These are phyloP conservation scores for Aramus guarauna DNA, from an alignment of 2,113 vertebrate species.

Conservation along the genomic window DNA sequence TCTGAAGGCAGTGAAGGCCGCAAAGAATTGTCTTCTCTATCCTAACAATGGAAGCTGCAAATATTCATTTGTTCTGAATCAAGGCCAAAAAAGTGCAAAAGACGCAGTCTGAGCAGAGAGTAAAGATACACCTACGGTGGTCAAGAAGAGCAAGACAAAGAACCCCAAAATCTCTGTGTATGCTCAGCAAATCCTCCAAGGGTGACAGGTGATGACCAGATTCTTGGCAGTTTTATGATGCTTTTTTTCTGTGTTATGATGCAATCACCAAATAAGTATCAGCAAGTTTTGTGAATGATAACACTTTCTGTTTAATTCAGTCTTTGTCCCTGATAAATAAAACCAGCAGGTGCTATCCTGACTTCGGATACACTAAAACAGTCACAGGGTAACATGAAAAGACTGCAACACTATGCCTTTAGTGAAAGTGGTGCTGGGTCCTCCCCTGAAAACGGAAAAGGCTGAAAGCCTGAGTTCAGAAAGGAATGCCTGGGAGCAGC, in stretches of 20 bases:
- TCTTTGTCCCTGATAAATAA: not conserved
- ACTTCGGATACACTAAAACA: not conserved
- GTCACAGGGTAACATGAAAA: not conserved
- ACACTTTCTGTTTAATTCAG: not conserved
- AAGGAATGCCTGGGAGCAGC: not conserved
- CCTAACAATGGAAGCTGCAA: not conserved
- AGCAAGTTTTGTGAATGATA: not conserved
- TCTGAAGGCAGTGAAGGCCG: not conserved
- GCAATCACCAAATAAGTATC: not conserved
- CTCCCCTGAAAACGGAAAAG: not conserved
- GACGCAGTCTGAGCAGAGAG: not conserved
- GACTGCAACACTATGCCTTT: not conserved
- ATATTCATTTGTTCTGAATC: not conserved
- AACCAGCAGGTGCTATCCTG: not conserved
- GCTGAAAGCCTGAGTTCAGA: not conserved
- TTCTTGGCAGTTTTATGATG: not conserved
- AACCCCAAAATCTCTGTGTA: not conserved
- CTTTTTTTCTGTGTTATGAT: not conserved
- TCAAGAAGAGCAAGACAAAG: not conserved
- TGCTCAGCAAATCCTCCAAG: not conserved
- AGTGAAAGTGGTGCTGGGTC: not conserved
- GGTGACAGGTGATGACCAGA: not conserved
- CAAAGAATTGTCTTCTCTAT: not conserved
- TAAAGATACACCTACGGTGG: not conserved
- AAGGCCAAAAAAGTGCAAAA: not conserved